Evolutionary conservation across 2,797 vertebrate genomes (phyloP).

Genomic region (Anniella stebbinsi): DNA sequence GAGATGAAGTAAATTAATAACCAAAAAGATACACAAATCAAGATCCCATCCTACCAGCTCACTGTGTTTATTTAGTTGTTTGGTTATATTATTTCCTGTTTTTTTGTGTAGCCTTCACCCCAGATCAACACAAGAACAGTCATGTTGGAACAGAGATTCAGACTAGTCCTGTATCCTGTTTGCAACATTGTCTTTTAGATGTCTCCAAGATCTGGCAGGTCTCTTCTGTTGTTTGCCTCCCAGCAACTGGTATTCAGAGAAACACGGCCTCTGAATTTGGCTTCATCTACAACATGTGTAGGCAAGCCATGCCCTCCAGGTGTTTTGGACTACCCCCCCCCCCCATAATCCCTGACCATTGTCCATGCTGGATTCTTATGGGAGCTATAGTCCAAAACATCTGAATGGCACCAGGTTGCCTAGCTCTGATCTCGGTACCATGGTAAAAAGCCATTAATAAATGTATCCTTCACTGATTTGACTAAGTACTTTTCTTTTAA

Average conservation of each 20-base stretch:
- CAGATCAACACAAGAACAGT: not conserved
- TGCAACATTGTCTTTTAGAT: not conserved
- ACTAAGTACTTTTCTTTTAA: not conserved
- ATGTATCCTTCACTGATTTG: not conserved
- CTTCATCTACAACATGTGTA: not conserved
- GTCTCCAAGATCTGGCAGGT: not conserved
- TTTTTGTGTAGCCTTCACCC: not conserved
- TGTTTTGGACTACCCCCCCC: no score
- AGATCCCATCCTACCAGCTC: not conserved
- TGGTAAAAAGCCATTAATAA: not conserved
- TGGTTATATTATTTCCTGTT: not conserved
- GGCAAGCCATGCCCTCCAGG: no score
- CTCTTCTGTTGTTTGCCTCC: not conserved
- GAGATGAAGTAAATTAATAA: constrained; percentile 44
- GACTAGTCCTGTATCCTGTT: not conserved
- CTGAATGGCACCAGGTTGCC: no score
- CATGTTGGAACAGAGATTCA: no score
- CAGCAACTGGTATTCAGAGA: not conserved
- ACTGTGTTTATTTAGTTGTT: not conserved
- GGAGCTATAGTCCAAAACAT: no score
- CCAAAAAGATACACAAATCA: not conserved
- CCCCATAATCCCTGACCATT: no score
- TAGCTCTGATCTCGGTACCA: not conserved
- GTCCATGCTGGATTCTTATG: no score
- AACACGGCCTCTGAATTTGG: not conserved